Base-by-base conservation (phyloP, 2,888 invertebrate species). In the Epiperipatus broadwayi region DNA sequence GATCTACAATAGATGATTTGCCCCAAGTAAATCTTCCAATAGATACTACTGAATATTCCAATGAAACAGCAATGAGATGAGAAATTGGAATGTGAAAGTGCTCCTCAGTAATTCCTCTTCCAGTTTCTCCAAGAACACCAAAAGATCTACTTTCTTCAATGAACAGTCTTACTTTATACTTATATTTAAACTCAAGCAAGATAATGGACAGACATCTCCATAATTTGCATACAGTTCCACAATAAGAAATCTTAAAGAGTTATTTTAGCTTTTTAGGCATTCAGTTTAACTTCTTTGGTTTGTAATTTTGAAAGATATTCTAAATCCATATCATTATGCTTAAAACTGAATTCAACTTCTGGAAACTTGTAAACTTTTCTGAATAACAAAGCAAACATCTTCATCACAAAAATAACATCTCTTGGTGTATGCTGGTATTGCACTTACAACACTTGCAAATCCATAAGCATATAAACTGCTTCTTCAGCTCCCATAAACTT, bases 401-500 rank as follows among this genome's bases (percentile, higher is more conserved):
- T 78, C 77, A 61, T 85, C 84, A 3, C 78, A 74, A 53, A 16
- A 46, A 21, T 95, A 93, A 14, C 72, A 74, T 35, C 74, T 71
- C 53, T 93, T 95, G 25, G 89, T 74, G 61, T 93, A 95, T 0
- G 93, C 81, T 1, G 89, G 83, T 51, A 95, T 85, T 1, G 89
- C 89, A 55, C 87, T 89, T 1, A 93, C 78, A 33, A 89, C 70
- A 0, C 93, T 83, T 1, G 87, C 81, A 57, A 93, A 95, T 1
- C 89, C 91, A 57, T 91, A 95, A 0, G 91, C 85, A 56, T 95
- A 95, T 4, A 93, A 46, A 87, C 80, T 1, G 87, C 78, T 53
- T 91, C 89, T 58, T 93, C 89, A 47, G 75, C 71, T 21, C 72
- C 65, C 66, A 89, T 69, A 55, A 85, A 93, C 43, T 73, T 70